A percentile compares a stretch with the other conserved stretches of the same genome.
phyloP scores from a whole-genome alignment of 2,888 invertebrate genomes.

The Nomada ruficornis region DNA sequence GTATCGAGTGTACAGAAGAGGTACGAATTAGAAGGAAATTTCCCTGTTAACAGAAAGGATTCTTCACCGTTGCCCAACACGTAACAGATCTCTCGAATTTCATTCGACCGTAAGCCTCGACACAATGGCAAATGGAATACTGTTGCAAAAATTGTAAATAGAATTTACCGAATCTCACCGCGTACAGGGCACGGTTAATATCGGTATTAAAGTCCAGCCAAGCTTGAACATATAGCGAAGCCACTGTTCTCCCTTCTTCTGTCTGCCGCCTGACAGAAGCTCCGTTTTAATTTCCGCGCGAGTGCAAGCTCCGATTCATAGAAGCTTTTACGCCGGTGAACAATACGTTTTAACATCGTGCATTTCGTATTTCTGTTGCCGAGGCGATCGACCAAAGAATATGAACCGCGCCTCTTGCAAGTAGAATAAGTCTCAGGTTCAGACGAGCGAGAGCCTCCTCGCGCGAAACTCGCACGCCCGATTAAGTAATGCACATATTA shows the following conservation, averaged over 20 bases:
- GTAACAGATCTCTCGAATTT: too few species aligned
- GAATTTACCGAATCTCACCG: too few species aligned
- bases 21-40: too few species aligned
- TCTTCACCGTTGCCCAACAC: too few species aligned
- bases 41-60: too few species aligned
- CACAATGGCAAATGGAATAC: too few species aligned
- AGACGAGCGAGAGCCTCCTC: not conserved
- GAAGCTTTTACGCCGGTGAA: not conserved
- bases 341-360: not conserved
- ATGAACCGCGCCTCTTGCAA: not conserved
- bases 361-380: not conserved
- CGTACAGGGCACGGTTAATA: too few species aligned
- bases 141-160: too few species aligned
- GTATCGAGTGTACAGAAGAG: too few species aligned
- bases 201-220: not conserved
- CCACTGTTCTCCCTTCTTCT: not conserved
- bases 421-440: constrained; percentile 2
- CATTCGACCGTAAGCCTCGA: too few species aligned
- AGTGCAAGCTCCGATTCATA: not conserved
- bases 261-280: not conserved
- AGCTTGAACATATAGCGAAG: not conserved
- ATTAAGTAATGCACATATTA: too few species aligned
- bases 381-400: constrained; percentile 2
- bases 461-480: too few species aligned
- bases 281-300: constrained; percentile 11